A percentile compares a stretch with the other conserved stretches of the same genome.
Evolutionary conservation across 2,113 vertebrate species (phyloP).

Genomic region (Sapajus apella): DNA sequence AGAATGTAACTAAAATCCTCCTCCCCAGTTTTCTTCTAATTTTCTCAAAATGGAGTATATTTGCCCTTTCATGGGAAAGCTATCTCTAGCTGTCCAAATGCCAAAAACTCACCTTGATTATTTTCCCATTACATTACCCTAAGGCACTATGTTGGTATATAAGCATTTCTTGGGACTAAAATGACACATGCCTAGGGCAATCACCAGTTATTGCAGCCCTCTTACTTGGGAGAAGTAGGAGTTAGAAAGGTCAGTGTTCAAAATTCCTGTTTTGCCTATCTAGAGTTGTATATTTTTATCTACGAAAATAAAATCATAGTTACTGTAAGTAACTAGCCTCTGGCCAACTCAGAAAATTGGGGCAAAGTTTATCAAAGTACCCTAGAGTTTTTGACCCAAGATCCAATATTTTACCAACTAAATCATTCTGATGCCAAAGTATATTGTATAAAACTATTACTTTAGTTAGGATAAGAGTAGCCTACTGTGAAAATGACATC

Average conservation of each 20-base stretch:
- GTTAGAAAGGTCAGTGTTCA: slow-evolving; percentile 36
- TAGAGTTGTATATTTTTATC: slow-evolving; percentile 48
- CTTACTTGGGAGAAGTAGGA: neutral
- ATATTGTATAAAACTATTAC: neutral
- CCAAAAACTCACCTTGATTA: slow-evolving; percentile 20
- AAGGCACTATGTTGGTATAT: slow-evolving; percentile 28
- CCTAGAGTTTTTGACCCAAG: slow-evolving; percentile 14
- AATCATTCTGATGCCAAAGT: neutral
- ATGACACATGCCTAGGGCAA: slow-evolving; percentile 55
- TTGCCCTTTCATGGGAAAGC: neutral
- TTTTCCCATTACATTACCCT: slow-evolving; percentile 18
- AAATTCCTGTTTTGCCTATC: slow-evolving; percentile 22
- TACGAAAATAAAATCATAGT: slow-evolving; percentile 33
- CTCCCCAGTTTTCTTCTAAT: neutral
- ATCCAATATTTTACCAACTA: neutral
- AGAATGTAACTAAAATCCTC: slow-evolving; percentile 5
- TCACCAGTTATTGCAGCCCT: neutral
- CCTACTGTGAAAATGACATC: neutral
- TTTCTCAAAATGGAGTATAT: neutral
- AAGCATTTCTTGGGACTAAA: slow-evolving; percentile 52
- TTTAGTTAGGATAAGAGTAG: neutral
- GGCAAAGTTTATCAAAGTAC: slow-evolving; percentile 52
- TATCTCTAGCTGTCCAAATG: neutral
- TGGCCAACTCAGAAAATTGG: slow-evolving; percentile 54
- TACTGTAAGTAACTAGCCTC: slow-evolving; percentile 38